Conservation (phyloP, 2,888 invertebrate genomes). For the Odontothrips loti region DNA sequence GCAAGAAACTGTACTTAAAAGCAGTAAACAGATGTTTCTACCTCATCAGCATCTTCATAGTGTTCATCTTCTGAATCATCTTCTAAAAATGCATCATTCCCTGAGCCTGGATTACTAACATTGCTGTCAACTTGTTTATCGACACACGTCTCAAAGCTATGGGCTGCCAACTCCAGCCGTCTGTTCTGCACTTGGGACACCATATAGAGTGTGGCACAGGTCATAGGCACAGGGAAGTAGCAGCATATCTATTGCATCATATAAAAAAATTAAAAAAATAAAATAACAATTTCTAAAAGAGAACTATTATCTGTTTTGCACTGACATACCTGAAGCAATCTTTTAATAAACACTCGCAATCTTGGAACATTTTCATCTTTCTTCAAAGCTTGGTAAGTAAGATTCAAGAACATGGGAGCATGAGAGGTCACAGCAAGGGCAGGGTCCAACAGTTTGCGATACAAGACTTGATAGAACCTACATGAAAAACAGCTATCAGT, state of each 20-base stretch:
- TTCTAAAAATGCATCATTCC: conserved; percentile 48
- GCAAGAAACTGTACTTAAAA: too few species aligned
- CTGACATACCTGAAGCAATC: conserved; percentile 62
- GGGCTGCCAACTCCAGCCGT: not conserved
- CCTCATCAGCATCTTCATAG: conserved; percentile 36
- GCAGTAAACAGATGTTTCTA: not conserved
- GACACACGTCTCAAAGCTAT: not conserved
- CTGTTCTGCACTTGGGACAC: conserved; percentile 63
- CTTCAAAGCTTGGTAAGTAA: conserved; percentile 79
- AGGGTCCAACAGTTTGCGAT: conserved; percentile 77
- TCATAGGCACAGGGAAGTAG: conserved; percentile 69
- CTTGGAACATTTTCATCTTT: conserved; percentile 69
- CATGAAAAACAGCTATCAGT: conserved; percentile 32
- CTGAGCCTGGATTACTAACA: too few species aligned
- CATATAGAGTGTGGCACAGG: conserved; percentile 76
- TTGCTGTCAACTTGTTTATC: conserved; percentile 32
- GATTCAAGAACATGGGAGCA: conserved; percentile 76
- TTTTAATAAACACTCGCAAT: conserved; percentile 78
- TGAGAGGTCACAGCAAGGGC: conserved; percentile 63
- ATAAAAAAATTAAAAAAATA: conserved; percentile 35
- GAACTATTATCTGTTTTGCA: conserved; percentile 33
- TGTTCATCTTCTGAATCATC: conserved; percentile 45
- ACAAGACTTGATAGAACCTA: conserved; percentile 83
- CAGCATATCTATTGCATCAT: conserved; percentile 61
- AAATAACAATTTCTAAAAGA: conserved; percentile 36